Conservation (phyloP, 2,113 vertebrate species). For the Daphoenositta chrysoptera region DNA sequence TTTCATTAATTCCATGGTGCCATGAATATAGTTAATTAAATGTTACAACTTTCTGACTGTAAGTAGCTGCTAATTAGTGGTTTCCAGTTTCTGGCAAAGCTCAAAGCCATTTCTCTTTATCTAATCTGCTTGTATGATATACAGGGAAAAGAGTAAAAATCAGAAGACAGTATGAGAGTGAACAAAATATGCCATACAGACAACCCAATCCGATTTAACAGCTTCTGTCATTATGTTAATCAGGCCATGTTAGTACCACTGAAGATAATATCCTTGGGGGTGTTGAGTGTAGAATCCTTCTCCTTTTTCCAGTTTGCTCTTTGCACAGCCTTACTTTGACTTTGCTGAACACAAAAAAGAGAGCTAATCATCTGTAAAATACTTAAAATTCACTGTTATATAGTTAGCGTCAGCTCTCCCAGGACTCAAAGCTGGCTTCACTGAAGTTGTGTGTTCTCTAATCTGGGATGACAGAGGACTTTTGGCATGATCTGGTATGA, state of each 20-base stretch:
- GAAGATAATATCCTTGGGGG: not conserved
- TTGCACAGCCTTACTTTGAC: not conserved
- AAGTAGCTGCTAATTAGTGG: not conserved
- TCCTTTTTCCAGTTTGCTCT: not conserved
- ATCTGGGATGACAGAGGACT: not conserved
- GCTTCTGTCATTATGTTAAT: not conserved
- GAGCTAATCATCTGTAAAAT: not conserved
- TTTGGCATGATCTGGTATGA: not conserved
- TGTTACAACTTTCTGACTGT: not conserved
- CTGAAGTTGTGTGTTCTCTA: not conserved
- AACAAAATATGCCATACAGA: not conserved
- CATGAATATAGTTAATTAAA: not conserved
- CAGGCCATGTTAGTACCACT: not conserved
- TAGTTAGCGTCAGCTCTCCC: not conserved
- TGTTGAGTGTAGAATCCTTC: not conserved
- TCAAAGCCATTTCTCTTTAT: not conserved
- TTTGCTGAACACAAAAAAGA: not conserved
- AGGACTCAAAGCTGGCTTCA: not conserved
- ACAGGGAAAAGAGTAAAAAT: not conserved
- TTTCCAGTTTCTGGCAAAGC: not conserved
- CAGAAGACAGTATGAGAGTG: not conserved
- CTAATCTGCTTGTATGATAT: not conserved
- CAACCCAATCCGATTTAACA: not conserved
- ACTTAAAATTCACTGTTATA: not conserved
- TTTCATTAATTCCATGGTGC: not conserved